phyloP scores from a whole-genome alignment of 2,797 vertebrate species.

The Acanthurus lineatus region DNA sequence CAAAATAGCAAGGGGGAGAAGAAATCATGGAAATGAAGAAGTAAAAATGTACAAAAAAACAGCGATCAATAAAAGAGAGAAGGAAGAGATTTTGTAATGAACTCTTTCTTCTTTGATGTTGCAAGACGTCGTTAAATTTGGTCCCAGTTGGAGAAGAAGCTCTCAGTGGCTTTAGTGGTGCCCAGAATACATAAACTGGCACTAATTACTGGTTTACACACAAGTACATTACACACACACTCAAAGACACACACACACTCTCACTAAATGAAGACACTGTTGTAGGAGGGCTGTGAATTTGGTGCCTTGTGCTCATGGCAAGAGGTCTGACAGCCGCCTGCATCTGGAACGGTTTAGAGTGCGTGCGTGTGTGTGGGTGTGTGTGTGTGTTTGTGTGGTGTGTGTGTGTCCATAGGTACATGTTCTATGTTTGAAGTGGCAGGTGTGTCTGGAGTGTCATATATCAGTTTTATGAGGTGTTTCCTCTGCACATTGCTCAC shows the following conservation, averaged over 20 bases:
- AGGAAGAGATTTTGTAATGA: slow-evolving; percentile 6
- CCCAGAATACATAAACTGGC: slow-evolving; percentile 39
- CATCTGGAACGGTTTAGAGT: slow-evolving; percentile 74
- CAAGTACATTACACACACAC: slow-evolving; percentile 26
- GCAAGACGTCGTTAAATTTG: slow-evolving; percentile 32
- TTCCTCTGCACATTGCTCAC: slow-evolving; percentile 65
- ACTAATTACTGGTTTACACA: slow-evolving; percentile 49
- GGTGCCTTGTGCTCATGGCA: slow-evolving; percentile 32
- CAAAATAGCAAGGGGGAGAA: neutral
- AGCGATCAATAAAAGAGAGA: neutral
- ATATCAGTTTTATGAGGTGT: slow-evolving; percentile 78
- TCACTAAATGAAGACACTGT: slow-evolving; percentile 2
- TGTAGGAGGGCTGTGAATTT: slow-evolving; percentile 17
- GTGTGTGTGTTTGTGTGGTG: slow-evolving; percentile 14
- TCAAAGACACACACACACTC: slow-evolving; percentile 25
- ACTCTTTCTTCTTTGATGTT: slow-evolving; percentile 48
- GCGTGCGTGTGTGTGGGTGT: slow-evolving; percentile 23
- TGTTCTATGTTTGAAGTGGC: slow-evolving; percentile 82
- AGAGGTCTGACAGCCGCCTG: slow-evolving; percentile 31
- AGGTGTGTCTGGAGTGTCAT: slow-evolving; percentile 80
- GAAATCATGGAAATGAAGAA: neutral
- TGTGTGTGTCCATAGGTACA: slow-evolving; percentile 19
- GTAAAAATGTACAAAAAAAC: neutral
- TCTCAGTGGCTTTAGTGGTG: slow-evolving; percentile 26
- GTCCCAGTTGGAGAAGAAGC: slow-evolving; percentile 38